Conservation (phyloP, 2,888 invertebrate genomes). For the Trichopria drosophilae region DNA sequence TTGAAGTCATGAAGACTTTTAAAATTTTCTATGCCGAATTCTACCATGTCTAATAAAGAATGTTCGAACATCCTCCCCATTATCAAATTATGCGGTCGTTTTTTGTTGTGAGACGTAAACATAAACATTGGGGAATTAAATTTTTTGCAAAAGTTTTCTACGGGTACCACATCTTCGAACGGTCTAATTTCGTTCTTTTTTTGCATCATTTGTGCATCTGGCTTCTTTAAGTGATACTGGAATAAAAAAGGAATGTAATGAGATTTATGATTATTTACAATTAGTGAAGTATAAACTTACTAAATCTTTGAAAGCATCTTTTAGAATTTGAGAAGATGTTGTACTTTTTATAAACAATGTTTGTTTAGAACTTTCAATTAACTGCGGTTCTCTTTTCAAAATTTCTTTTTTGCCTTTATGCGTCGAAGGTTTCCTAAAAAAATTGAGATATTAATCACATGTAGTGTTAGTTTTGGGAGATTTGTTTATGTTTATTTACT, state of each 20-base stretch:
- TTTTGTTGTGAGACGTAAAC: conserved; percentile 91
- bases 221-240: conserved; percentile 80
- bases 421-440: conserved; percentile 82
- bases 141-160: conserved; percentile 71
- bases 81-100: conserved; percentile 89
- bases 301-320: conserved; percentile 81
- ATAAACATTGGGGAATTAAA: conserved; percentile 88
- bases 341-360: conserved; percentile 84
- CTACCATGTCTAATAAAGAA: conserved; percentile 92
- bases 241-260: conserved; percentile 35
- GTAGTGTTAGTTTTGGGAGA: no score
- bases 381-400: conserved; percentile 79
- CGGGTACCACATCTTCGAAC: conserved; percentile 85
- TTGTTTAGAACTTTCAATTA: conserved; percentile 85
- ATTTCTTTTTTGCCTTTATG: conserved; percentile 85
- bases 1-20: conserved; percentile 79
- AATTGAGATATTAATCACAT: conserved; percentile 2
- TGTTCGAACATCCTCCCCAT: conserved; percentile 89
- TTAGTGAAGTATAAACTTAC: conserved; percentile 53
- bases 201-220: conserved; percentile 73
- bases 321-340: conserved; percentile 72
- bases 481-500: no score
- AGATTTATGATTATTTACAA: conserved; percentile 1
- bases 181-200: conserved; percentile 88
- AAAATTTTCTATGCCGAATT: conserved; percentile 86